Percentiles rank a stretch among this genome's conserved stretches.
These are phyloP conservation scores for Schizaphis graminum DNA, from an alignment of 2,888 invertebrate species.

Conservation along the genomic window DNA sequence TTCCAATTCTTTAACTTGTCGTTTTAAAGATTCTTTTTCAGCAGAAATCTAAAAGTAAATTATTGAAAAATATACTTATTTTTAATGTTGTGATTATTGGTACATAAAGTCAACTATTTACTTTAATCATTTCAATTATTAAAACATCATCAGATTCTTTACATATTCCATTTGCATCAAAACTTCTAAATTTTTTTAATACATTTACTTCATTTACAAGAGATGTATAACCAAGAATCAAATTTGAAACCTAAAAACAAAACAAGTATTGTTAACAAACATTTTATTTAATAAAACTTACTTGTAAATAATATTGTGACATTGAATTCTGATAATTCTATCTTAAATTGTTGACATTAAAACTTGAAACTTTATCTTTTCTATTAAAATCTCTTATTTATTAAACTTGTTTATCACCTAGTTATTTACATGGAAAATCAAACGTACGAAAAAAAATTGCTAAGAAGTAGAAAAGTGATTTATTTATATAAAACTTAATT, in stretches of 20 bases:
- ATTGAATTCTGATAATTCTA: background rate
- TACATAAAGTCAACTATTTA: constrained; percentile 64
- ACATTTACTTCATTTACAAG: constrained; percentile 72
- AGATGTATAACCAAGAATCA: constrained; percentile 72
- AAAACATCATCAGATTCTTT: constrained; percentile 69
- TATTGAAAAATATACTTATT: background rate
- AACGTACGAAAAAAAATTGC: background rate
- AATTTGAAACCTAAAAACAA: constrained; percentile 71
- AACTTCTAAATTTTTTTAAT: constrained; percentile 69
- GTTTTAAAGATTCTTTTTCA: constrained; percentile 71
- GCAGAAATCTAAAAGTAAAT: constrained; percentile 69
- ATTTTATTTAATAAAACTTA: background rate
- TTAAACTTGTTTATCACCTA: background rate
- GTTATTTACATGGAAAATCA: background rate
- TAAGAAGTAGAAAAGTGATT: background rate
- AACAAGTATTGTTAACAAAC: background rate
- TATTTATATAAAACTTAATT: background rate
- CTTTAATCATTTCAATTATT: constrained; percentile 70
- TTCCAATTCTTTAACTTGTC: constrained; percentile 71
- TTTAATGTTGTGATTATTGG: background rate
- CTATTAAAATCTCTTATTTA: background rate
- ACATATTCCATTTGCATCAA: constrained; percentile 67
- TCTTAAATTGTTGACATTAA: background rate
- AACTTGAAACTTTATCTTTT: background rate
- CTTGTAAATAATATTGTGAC: background rate